Base-by-base conservation (phyloP, 1,140 invertebrate species). In the Nymphalis io region DNA sequence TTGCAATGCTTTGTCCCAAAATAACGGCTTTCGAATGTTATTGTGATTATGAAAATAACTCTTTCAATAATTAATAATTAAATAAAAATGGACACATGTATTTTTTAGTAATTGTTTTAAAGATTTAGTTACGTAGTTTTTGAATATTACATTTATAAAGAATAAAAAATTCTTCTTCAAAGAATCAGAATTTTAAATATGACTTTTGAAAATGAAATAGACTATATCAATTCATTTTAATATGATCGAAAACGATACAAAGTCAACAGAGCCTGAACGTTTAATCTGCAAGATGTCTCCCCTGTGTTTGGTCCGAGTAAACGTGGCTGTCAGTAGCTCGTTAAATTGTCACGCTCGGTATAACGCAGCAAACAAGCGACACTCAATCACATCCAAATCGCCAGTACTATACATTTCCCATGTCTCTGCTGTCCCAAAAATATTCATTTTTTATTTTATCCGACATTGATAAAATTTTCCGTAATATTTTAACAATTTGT, bases 241-340 rank as follows among this genome's bases (percentile, higher is more conserved):
- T 53, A 40, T 33, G 39, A 58, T 51, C 46, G 46, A 51, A 20
- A 20, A 51, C 46, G 16, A 23, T 11, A 6, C 12, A 55, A 68
- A 62, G 18, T 51, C 61, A 60, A 55, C 20, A 38, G 62, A 23
- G 38, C 68, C 27, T 46, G 44, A 64, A 60, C 70, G 72, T 80
- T 78, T 81, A 82, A 82, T 84, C 79, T 76, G 61, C 77, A 73
- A 76, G 79, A 81, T 82, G 80, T 81, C 79, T 69, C 74, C 71
- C 75, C 68, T 63, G 64, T 76, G 75, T 82, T 79, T 84, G 80
- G 51, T 55, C 70, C 48, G 62, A 44, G 62, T 65, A 62, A 65
- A 74, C 44, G 58, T 70, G 63, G 61, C 68, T 61, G 68, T 59
- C 61, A 53, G 59, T 18, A 48, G 70, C 80, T 85, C 81, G 83